Percentiles rank a stretch among this genome's conserved stretches.
Evolutionary conservation across 2,888 invertebrate genomes (phyloP).

Genomic region (Magallana nippona): DNA sequence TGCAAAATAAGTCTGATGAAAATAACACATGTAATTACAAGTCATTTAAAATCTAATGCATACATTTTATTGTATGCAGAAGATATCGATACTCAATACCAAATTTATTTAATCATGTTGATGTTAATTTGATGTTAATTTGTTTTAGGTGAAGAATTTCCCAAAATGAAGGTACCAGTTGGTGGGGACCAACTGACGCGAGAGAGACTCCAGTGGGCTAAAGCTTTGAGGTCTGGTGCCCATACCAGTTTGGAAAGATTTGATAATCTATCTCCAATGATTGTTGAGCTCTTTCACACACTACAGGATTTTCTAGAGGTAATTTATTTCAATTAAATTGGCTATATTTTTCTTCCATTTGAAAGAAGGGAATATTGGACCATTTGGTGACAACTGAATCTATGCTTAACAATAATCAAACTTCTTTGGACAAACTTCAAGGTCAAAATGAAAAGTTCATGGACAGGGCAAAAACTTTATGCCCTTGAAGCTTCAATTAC

Average conservation of each 20-base stretch:
- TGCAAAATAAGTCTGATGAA: not conserved
- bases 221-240: conserved; percentile 48
- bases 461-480: not conserved
- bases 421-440: not conserved
- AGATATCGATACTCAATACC: not conserved
- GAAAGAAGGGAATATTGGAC: not conserved
- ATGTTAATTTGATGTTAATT: too few relatives aligned
- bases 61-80: not conserved
- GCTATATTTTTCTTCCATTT: not conserved
- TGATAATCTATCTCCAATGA: conserved; percentile 49
- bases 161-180: conserved; percentile 46
- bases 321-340: not conserved
- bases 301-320: conserved; percentile 45
- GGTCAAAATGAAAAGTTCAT: not conserved
- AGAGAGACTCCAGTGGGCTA: conserved; percentile 53
- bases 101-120: not conserved
- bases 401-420: conserved; percentile 6
- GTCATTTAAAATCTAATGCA: too few relatives aligned
- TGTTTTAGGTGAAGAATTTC: conserved; percentile 41
- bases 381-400: not conserved
- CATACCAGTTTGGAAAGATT: conserved; percentile 50
- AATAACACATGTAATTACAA: not conserved
- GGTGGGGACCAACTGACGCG: conserved; percentile 59
- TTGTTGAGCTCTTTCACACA: conserved; percentile 54
- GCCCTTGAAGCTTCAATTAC: not conserved